Percentiles rank a stretch among this genome's conserved stretches.
Conservation (phyloP, 2,113 vertebrate genomes). For the Gorilla gorilla region DNA sequence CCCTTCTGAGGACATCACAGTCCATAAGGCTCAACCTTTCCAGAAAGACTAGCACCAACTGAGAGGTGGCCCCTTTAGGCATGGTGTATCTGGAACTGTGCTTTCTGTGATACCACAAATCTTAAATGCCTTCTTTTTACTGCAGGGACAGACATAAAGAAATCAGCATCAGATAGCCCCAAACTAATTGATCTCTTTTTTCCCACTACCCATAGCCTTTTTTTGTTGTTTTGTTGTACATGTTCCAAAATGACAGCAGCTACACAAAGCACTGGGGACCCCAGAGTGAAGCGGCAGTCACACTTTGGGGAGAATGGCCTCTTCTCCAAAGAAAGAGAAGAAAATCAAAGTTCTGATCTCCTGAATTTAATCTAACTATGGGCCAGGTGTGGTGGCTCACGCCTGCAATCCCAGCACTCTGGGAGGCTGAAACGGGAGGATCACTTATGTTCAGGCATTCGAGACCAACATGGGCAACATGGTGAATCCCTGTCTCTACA, state of each 20-base stretch:
- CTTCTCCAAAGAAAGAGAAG: not conserved
- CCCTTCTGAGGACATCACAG: not conserved
- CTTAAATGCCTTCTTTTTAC: not conserved
- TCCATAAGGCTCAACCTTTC: not conserved
- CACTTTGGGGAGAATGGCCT: not conserved
- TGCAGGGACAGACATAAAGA: not conserved
- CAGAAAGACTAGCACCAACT: not conserved
- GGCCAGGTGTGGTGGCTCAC: not conserved
- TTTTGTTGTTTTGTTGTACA: not conserved
- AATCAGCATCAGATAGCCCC: not conserved
- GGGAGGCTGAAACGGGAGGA: not conserved
- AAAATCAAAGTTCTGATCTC: not conserved
- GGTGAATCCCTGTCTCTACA: not conserved
- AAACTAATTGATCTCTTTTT: not conserved
- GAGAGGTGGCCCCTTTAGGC: not conserved
- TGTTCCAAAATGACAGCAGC: not conserved
- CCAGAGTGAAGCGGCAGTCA: not conserved
- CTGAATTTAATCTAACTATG: not conserved
- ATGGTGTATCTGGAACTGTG: not conserved
- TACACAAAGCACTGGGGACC: not conserved
- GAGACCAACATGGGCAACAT: not conserved
- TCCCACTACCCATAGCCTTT: not conserved
- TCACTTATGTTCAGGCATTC: not conserved
- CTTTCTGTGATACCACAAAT: not conserved
- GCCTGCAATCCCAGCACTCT: not conserved